Base-by-base conservation (phyloP, 1,140 invertebrate genomes). In the Antheraea mylitta region DNA sequence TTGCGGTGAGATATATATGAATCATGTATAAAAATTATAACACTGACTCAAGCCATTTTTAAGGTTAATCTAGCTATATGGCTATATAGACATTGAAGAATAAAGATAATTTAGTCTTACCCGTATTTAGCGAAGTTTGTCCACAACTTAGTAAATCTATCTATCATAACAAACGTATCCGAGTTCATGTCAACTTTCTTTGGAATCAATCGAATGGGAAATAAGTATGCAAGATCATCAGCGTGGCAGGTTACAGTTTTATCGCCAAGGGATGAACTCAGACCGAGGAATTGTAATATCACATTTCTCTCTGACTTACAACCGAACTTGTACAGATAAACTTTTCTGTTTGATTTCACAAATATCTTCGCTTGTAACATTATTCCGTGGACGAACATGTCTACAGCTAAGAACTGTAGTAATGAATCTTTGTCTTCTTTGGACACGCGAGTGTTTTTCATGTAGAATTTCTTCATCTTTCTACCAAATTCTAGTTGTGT, bases 221-320 rank as follows among this genome's bases (percentile, higher is more conserved):
- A 95, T 18, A 95, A 76, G 75, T 95, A 95, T 68, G 92, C 91
- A 7, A 95, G 64, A 72, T 95, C 95, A 66, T 95, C 95, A 1
- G 92, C 93, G 73, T 95, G 95, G 69, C 91, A 72, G 0, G 74
- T 75, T 2, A 77, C 53, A 10, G 58, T 58, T 61, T 58, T 71
- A 11, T 60, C 38, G 10, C 67, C 66, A 30, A 75, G 0, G 7
- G 13, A n/a, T n/a, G 45, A 53, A 53, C 38, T 11, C 0, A 71
- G 7, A 9, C 73, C 69, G 4, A 78, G 19, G 0, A 72, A 2
- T 7, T 69, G 22, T 3, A 53, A 60, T 16, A 80, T 67, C 0
- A 53, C 16, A 53, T 53, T 53, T n/a, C 45, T 53, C 85, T 81
- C 67, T 92, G 65, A 66, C 85, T 73, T 10, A 82, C 75, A 13